A percentile compares a stretch with the other conserved stretches of the same genome.
These are phyloP conservation scores for Paracentrotus lividus DNA, from an alignment of 53 echinoderm and acorn worm species.

Conservation along the genomic window DNA sequence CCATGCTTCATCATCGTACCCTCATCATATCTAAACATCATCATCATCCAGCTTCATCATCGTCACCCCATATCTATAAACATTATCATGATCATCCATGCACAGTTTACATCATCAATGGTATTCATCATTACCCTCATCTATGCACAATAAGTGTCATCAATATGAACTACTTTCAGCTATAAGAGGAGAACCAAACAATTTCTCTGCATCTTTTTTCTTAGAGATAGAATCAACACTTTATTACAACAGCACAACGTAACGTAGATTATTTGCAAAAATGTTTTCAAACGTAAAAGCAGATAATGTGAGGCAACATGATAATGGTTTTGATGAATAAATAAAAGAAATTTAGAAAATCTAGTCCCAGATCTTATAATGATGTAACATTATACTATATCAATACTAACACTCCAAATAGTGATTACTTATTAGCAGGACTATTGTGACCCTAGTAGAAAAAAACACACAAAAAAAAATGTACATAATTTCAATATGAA, in stretches of 20 bases:
- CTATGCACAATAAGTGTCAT: neutral
- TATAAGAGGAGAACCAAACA: neutral
- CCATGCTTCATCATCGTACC: too few relatives aligned
- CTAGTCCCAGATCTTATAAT: too few relatives aligned
- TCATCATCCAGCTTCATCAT: neutral
- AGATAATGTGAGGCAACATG: neutral
- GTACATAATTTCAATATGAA: too few relatives aligned
- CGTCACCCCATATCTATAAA: neutral
- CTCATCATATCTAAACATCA: too few relatives aligned
- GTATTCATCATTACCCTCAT: neutral
- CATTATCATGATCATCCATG: neutral
- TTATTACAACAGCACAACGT: slow-evolving; percentile 33
- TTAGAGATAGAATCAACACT: neutral
- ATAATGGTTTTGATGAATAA: neutral
- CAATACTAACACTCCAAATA: too few relatives aligned
- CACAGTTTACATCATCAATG: neutral
- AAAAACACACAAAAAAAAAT: too few relatives aligned
- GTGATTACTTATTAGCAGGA: too few relatives aligned
- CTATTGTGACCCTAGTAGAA: too few relatives aligned
- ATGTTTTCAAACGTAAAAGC: slow-evolving; percentile 1
- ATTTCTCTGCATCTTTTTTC: neutral
- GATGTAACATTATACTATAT: too few relatives aligned
- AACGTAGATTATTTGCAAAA: neutral
- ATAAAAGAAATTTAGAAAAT: neutral
- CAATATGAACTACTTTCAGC: neutral